Evolutionary conservation across 2,797 vertebrate genomes (phyloP).

Genomic region (Hylomyscus alleni): DNA sequence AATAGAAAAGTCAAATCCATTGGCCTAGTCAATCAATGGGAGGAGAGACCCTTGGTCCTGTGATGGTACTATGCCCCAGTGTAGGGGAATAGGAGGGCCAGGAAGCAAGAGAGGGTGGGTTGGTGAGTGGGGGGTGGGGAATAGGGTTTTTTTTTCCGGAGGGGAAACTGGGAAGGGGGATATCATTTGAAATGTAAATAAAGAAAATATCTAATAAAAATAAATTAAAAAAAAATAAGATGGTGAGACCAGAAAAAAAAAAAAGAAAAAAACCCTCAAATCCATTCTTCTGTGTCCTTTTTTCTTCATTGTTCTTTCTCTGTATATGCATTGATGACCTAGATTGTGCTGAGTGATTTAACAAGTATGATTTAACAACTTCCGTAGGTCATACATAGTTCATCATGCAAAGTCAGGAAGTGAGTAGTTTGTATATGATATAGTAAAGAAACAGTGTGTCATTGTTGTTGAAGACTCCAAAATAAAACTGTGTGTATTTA

Average conservation of each 20-base stretch:
- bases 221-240: no score
- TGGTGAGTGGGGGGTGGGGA: no score
- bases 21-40: not conserved
- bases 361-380: not conserved
- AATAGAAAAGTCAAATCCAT: not conserved
- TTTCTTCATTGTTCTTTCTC: not conserved
- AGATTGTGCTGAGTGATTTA: not conserved
- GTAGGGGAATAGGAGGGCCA: no score
- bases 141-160: no score
- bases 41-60: no score
- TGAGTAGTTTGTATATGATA: accelerated
- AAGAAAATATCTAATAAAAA: no score
- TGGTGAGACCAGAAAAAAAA: no score
- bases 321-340: not conserved
- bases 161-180: no score
- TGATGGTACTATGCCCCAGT: no score
- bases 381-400: not conserved
- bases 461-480: not conserved
- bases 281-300: not conserved
- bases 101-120: no score
- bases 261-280: not conserved
- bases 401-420: not conserved
- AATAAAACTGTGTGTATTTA: not conserved
- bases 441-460: not conserved
- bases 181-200: no score